Evolutionary conservation across 2,113 vertebrate genomes (phyloP).

Genomic region (Corythornis vintsioides): DNA sequence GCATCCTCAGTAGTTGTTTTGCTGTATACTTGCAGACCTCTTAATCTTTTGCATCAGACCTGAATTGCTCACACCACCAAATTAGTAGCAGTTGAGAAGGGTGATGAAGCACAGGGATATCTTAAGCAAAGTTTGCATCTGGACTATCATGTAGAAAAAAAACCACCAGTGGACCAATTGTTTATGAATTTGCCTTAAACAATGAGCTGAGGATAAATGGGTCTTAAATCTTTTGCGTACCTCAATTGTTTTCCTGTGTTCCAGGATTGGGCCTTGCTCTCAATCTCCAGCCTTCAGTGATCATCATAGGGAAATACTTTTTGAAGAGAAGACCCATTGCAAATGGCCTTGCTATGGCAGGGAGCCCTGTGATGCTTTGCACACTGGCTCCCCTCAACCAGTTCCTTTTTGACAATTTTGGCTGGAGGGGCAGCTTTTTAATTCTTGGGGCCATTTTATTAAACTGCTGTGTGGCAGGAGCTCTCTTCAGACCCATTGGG

Average conservation of each 20-base stretch:
- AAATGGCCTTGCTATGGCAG: conserved; percentile 84
- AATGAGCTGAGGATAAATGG: neutral
- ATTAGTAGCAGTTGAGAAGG: neutral
- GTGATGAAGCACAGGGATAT: neutral
- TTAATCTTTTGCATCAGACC: conserved; percentile 3
- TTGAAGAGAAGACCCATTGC: conserved; percentile 78
- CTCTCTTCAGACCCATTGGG: conserved; percentile 81
- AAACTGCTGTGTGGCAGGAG: conserved; percentile 84
- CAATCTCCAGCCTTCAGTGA: conserved; percentile 87
- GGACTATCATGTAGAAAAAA: neutral
- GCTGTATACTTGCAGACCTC: conserved; percentile 11
- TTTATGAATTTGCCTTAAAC: neutral
- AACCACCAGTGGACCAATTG: neutral
- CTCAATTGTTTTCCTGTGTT: neutral
- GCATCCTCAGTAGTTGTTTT: neutral
- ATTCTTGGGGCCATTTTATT: conserved; percentile 83
- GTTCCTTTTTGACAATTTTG: conserved; percentile 78
- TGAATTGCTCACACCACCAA: neutral
- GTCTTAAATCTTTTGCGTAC: neutral
- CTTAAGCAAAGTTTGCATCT: neutral
- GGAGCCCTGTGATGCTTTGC: conserved; percentile 81
- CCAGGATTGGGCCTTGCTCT: conserved; percentile 83
- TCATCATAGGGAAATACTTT: conserved; percentile 87
- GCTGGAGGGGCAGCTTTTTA: conserved; percentile 85
- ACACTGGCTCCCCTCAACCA: conserved; percentile 82